These are phyloP conservation scores for Drosophila macrospina DNA, from an alignment of 2,888 invertebrate genomes.

Conservation along the genomic window DNA sequence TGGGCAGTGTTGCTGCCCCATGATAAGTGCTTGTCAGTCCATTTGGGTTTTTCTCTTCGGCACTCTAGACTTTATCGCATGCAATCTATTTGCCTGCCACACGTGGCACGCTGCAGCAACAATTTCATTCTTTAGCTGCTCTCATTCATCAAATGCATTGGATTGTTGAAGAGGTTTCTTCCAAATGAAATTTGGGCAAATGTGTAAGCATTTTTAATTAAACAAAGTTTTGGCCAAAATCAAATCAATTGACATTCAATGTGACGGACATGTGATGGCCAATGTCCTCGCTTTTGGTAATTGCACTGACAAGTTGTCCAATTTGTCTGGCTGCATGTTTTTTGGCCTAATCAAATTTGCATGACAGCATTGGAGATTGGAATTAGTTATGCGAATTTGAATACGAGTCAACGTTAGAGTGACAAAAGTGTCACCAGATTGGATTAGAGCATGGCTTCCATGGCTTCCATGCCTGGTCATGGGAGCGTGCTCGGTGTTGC, in stretches of 20 bases:
- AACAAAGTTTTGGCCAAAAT: constrained; percentile 28
- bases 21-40: constrained; percentile 67
- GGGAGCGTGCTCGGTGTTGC: too few species aligned
- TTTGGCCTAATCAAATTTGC: constrained; percentile 63
- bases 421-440: constrained; percentile 24
- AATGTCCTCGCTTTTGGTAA: constrained; percentile 26
- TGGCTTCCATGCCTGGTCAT: constrained; percentile 20
- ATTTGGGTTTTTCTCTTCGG: constrained; percentile 15
- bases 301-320: constrained; percentile 60
- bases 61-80: constrained; percentile 3
- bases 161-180: neutral
- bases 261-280: constrained; percentile 18
- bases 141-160: constrained; percentile 2
- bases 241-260: constrained; percentile 27
- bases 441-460: constrained; percentile 24
- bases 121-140: neutral
- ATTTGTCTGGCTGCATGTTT: constrained; percentile 54
- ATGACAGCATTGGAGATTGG: constrained; percentile 40
- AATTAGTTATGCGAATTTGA: constrained; percentile 54
- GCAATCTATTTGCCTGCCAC: constrained; percentile 12
- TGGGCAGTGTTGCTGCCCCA: constrained; percentile 48
- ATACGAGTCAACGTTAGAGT: constrained; percentile 19
- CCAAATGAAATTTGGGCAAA: too few species aligned
- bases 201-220: constrained; percentile 34
- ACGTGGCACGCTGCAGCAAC: constrained; percentile 2